Percentiles rank a stretch among this genome's conserved stretches.
phyloP scores from a whole-genome alignment of 2,797 vertebrate species.

The Trachops cirrhosus region DNA sequence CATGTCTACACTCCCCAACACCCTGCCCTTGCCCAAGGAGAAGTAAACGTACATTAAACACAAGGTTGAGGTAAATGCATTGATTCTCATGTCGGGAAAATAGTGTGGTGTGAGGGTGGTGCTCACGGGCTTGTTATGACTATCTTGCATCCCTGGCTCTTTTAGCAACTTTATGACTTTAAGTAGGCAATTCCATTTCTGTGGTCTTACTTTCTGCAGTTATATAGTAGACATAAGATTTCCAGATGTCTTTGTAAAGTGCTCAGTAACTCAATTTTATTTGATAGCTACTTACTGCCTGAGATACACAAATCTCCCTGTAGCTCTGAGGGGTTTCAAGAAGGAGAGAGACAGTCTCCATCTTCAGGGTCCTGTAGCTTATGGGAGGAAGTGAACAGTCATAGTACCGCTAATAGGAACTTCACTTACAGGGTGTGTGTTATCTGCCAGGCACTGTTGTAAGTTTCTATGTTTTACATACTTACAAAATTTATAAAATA shows the following conservation, averaged over 20 bases:
- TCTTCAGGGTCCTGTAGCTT: neutral
- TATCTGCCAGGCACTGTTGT: neutral
- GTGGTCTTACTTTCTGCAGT: neutral
- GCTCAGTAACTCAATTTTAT: conserved; percentile 3
- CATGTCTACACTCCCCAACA: neutral
- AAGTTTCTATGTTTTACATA: neutral
- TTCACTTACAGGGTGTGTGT: neutral
- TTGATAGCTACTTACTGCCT: neutral
- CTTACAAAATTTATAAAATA: neutral
- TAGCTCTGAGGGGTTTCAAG: neutral
- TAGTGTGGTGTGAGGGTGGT: neutral
- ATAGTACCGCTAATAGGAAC: neutral
- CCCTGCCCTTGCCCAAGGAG: neutral
- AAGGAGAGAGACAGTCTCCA: neutral
- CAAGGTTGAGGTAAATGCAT: neutral
- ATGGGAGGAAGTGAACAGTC: neutral
- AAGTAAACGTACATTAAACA: neutral
- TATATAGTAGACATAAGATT: neutral
- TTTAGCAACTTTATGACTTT: neutral
- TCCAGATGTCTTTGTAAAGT: neutral
- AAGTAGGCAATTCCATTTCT: neutral
- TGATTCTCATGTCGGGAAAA: neutral
- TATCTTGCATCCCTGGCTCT: neutral
- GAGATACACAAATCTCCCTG: neutral
- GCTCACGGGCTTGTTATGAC: neutral